These are phyloP conservation scores for Mirounga angustirostris DNA, from an alignment of 2,113 vertebrate species.

Conservation along the genomic window DNA sequence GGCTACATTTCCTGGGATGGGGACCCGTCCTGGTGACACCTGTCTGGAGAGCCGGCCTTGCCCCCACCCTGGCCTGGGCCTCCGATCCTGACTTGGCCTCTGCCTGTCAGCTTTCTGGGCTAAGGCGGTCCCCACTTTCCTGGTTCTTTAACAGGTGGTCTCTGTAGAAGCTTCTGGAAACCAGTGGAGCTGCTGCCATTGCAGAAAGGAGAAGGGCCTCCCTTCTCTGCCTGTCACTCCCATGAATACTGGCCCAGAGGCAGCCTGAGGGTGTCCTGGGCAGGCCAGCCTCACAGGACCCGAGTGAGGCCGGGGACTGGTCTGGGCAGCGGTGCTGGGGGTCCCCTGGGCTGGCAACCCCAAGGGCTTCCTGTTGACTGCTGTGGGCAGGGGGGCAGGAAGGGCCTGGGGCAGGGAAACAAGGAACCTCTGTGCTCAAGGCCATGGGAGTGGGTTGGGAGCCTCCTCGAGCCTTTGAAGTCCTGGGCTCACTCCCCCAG, in stretches of 20 bases:
- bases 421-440: background rate
- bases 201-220: background rate
- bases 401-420: background rate
- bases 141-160: background rate
- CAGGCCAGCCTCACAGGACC: background rate
- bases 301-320: accelerated
- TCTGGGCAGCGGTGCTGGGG: accelerated
- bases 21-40: accelerated
- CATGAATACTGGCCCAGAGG: background rate
- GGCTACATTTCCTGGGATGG: background rate
- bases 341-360: background rate
- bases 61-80: background rate
- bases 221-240: background rate
- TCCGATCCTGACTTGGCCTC: background rate
- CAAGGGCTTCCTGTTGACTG: background rate
- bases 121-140: background rate
- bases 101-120: background rate
- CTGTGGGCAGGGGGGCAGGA: background rate
- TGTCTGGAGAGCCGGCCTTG: accelerated
- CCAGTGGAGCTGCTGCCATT: accelerated
- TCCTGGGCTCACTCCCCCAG: background rate
- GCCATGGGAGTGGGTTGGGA: background rate
- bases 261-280: background rate
- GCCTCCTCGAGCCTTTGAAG: background rate
- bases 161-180: background rate